These are phyloP conservation scores for Cecidostiba fungosa DNA, from an alignment of 2,888 invertebrate species.

Conservation along the genomic window DNA sequence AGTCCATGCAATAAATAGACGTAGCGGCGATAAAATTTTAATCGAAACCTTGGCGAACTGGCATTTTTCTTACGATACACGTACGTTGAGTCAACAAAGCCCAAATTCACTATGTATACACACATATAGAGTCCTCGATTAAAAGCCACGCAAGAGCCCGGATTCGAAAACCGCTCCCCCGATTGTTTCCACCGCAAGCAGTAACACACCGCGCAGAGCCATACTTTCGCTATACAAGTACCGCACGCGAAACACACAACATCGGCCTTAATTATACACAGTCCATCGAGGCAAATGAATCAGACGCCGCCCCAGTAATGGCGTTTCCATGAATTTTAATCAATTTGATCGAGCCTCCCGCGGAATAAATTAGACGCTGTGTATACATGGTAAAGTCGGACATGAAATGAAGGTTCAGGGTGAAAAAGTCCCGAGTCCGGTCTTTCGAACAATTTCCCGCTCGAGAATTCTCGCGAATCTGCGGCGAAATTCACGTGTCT, in stretches of 20 bases:
- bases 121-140: too few relatives aligned
- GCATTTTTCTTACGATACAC: not conserved
- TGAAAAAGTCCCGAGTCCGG: too few relatives aligned
- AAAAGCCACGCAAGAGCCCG: not conserved
- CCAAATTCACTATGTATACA: too few relatives aligned
- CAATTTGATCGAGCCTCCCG: not conserved
- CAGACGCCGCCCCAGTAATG: not conserved
- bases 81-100: not conserved
- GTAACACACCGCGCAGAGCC: not conserved
- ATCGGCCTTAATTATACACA: slow-evolving; percentile 14
- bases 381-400: not conserved
- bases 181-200: not conserved
- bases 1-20: not conserved
- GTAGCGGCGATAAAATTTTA: not conserved
- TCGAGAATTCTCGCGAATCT: not conserved
- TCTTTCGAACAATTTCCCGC: too few relatives aligned
- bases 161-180: not conserved
- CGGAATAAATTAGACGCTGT: not conserved
- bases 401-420: not conserved
- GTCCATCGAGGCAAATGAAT: not conserved
- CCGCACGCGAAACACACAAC: not conserved
- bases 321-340: slow-evolving; percentile 19
- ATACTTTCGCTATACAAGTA: not conserved
- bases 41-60: not conserved
- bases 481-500: slow-evolving; percentile 44